phyloP scores from a whole-genome alignment of 2,888 invertebrate species.

The Melanostoma mellinum region DNA sequence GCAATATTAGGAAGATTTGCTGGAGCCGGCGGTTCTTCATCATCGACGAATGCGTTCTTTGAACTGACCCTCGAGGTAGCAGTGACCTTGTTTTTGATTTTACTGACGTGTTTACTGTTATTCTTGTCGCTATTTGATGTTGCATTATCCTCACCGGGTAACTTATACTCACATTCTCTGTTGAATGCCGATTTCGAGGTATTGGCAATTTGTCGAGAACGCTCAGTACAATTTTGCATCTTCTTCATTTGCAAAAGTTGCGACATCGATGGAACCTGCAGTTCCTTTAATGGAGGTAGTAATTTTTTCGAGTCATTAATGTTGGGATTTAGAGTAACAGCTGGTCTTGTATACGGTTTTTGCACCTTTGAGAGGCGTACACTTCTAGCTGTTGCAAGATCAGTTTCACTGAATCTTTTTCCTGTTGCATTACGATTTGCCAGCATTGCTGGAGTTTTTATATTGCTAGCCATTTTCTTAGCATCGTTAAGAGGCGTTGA shows the following conservation, averaged over 20 bases:
- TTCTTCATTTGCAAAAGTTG: slow-evolving; percentile 85
- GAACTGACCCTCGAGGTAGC: slow-evolving; percentile 62
- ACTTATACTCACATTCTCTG: slow-evolving; percentile 73
- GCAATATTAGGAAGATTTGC: slow-evolving; percentile 83
- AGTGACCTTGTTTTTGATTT: slow-evolving; percentile 74
- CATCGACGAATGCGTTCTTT: slow-evolving; percentile 72
- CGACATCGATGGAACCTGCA: slow-evolving; percentile 86
- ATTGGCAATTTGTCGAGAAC: slow-evolving; percentile 83
- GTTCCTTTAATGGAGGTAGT: slow-evolving; percentile 79
- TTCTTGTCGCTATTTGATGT: slow-evolving; percentile 36
- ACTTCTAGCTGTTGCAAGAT: slow-evolving; percentile 75
- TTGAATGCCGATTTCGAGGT: slow-evolving; percentile 75
- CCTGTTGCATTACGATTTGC: slow-evolving; percentile 62
- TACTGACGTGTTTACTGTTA: slow-evolving; percentile 71
- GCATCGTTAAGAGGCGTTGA: slow-evolving; percentile 91
- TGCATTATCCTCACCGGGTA: slow-evolving; percentile 57
- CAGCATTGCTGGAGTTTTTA: slow-evolving; percentile 75
- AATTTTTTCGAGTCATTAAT: slow-evolving; percentile 45
- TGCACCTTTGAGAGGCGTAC: slow-evolving; percentile 75
- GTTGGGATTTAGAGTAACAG: slow-evolving; percentile 74
- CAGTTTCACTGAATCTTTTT: slow-evolving; percentile 76
- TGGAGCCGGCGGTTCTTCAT: slow-evolving; percentile 81
- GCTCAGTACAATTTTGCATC: slow-evolving; percentile 84
- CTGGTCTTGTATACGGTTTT: slow-evolving; percentile 77
- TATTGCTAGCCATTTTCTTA: slow-evolving; percentile 86